These are phyloP conservation scores for Tholera decimalis DNA, from an alignment of 2,888 invertebrate genomes.

Conservation along the genomic window DNA sequence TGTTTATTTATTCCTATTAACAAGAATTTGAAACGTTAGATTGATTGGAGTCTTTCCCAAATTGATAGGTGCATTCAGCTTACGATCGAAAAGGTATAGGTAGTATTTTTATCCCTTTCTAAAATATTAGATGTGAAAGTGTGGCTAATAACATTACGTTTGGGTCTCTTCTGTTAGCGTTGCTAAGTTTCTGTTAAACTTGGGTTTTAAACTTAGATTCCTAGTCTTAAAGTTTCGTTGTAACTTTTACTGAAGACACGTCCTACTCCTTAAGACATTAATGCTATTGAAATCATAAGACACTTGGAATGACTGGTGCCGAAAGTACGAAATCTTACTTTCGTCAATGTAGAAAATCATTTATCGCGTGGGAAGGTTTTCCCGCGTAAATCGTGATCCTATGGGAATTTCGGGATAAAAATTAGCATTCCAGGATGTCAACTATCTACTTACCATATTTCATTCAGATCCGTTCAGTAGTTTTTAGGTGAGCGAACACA, in stretches of 20 bases:
- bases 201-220: conserved; percentile 14
- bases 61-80: conserved; percentile 45
- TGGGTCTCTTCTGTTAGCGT: conserved; percentile 8
- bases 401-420: no score
- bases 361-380: no score
- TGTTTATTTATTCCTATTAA: conserved; percentile 43
- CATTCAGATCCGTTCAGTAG: no score
- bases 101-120: conserved; percentile 3
- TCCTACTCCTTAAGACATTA: background rate
- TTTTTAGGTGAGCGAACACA: no score
- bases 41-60: conserved; percentile 32
- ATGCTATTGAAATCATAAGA: conserved; percentile 18
- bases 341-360: background rate
- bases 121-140: background rate
- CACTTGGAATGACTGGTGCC: background rate
- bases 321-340: background rate
- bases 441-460: no score
- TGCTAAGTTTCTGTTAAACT: conserved; percentile 14
- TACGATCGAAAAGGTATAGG: conserved; percentile 1
- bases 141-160: conserved; percentile 4
- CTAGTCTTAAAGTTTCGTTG: conserved; percentile 14
- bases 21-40: conserved; percentile 30
- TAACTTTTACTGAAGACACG: conserved; percentile 24
- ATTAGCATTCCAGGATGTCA: no score
- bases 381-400: no score